These are phyloP conservation scores for Atractosteus spatula DNA, from an alignment of 2,113 vertebrate genomes.

Conservation along the genomic window DNA sequence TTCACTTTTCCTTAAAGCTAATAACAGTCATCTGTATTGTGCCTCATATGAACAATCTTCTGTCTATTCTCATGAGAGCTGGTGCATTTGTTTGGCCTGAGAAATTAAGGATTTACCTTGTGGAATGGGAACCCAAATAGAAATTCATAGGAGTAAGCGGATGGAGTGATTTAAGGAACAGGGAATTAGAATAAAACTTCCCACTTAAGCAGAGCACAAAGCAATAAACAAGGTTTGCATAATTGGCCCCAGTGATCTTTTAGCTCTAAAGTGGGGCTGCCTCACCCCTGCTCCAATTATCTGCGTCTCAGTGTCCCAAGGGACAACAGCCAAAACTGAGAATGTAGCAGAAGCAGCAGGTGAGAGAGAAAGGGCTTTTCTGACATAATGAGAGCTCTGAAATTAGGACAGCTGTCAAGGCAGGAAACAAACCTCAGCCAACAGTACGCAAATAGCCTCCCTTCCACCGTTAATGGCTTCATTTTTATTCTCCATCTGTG, in stretches of 20 bases:
- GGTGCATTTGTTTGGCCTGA: no score
- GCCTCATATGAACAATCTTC: no score
- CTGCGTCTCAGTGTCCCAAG: background rate
- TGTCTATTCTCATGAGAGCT: no score
- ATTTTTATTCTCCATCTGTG: background rate
- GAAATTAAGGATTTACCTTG: no score
- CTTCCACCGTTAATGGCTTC: background rate
- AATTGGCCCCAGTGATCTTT: background rate
- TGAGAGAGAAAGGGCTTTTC: constrained; percentile 3
- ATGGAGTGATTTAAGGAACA: no score
- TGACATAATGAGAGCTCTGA: constrained; percentile 4
- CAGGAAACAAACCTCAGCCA: background rate
- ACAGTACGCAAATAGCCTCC: background rate
- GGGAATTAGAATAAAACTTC: no score
- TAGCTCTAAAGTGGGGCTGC: background rate
- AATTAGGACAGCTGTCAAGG: constrained; percentile 4
- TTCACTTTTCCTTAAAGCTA: no score
- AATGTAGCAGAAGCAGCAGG: background rate
- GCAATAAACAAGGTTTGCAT: background rate
- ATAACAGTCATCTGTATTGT: no score
- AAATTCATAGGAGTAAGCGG: no score
- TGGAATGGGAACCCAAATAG: no score
- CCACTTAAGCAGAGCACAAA: background rate
- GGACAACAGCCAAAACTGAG: background rate
- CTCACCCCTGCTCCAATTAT: constrained; percentile 1